phyloP scores from a whole-genome alignment of 2,113 vertebrate genomes.

The Eclectus roratus region DNA sequence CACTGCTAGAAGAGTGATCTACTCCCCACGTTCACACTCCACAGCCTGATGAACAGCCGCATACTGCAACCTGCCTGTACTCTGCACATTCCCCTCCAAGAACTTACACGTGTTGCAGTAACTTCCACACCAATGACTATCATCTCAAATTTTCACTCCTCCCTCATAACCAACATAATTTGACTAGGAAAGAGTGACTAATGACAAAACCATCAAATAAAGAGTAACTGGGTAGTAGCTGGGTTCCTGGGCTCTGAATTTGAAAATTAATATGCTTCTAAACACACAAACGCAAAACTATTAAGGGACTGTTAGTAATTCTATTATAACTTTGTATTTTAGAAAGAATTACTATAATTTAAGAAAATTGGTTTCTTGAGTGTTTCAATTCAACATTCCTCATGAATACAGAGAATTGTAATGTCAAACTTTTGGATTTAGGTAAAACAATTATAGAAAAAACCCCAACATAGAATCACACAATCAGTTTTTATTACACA shows the following conservation, averaged over 20 bases:
- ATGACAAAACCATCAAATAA: not conserved
- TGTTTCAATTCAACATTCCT: not conserved
- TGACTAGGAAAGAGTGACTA: not conserved
- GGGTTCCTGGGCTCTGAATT: not conserved
- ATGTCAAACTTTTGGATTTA: not conserved
- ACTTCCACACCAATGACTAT: not conserved
- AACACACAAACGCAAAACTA: not conserved
- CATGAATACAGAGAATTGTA: not conserved
- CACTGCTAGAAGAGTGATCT: not conserved
- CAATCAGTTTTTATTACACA: not conserved
- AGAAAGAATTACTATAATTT: not conserved
- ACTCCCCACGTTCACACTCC: accelerated
- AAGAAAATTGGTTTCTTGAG: not conserved
- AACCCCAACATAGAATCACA: not conserved
- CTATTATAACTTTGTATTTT: not conserved
- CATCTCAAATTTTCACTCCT: not conserved
- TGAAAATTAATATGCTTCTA: not conserved
- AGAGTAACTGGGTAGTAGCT: not conserved
- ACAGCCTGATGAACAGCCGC: not conserved
- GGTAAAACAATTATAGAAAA: not conserved
- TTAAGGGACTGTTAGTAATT: not conserved
- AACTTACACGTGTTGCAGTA: not conserved
- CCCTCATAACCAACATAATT: not conserved
- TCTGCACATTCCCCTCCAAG: not conserved
- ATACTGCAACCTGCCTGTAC: accelerated